Conservation (phyloP, 2,797 vertebrate species). For the Schizothorax lantsangensis region DNA sequence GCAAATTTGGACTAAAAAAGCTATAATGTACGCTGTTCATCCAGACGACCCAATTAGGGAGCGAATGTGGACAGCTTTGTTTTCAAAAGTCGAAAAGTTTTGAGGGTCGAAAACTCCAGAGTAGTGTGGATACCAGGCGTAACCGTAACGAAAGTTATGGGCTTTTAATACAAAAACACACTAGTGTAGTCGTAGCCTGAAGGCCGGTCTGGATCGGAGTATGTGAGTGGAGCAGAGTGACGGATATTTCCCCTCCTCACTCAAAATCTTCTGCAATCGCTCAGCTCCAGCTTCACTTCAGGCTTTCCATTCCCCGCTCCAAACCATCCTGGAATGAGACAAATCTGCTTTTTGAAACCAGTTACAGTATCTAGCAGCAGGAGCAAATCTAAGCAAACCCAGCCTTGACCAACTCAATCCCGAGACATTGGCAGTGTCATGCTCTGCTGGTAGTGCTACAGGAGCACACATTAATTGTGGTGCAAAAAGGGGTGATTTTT, state of each 20-base stretch:
- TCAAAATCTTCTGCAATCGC: background rate
- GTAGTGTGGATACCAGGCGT: background rate
- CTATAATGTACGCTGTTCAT: background rate
- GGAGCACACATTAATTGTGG: background rate
- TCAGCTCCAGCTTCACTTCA: background rate
- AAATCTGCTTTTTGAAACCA: background rate
- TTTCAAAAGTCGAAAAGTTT: background rate
- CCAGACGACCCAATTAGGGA: background rate
- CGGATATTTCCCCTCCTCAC: too few relatives aligned
- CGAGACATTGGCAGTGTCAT: background rate
- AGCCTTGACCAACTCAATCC: background rate
- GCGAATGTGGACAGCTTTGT: background rate
- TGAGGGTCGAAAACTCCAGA: background rate
- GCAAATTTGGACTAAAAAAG: background rate
- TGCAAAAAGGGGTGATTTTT: slow-evolving; percentile 45
- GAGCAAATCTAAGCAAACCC: background rate
- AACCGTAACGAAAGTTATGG: background rate
- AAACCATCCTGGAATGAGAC: background rate
- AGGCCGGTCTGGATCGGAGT: background rate
- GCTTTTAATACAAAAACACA: background rate
- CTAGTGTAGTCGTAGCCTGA: background rate
- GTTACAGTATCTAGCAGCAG: background rate
- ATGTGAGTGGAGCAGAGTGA: background rate
- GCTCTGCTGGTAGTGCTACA: background rate
- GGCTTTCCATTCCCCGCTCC: background rate